Percentiles rank a stretch among this genome's conserved stretches.
phyloP scores from a whole-genome alignment of 2,888 invertebrate species.

The Icerya purchasi region DNA sequence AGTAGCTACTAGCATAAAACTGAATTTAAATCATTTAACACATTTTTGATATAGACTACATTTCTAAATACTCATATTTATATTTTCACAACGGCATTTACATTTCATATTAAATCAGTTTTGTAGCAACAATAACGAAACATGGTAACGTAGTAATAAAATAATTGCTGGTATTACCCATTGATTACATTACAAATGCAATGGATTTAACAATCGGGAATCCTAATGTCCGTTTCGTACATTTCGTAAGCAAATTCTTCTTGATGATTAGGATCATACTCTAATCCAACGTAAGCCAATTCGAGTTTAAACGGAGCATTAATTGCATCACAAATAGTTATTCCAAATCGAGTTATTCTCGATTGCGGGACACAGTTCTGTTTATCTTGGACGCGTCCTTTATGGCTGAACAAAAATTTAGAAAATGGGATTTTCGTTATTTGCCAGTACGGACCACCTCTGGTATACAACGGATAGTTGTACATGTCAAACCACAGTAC shows the following conservation, averaged over 20 bases:
- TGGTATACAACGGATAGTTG: constrained; percentile 66
- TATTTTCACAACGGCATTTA: too few relatives aligned
- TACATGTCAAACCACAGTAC: constrained; percentile 75
- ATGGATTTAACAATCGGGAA: constrained; percentile 41
- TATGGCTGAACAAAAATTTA: constrained; percentile 61
- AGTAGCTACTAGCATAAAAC: too few relatives aligned
- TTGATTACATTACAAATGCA: too few relatives aligned
- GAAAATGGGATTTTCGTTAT: constrained; percentile 78
- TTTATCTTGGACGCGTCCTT: constrained; percentile 67
- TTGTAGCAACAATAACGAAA: too few relatives aligned
- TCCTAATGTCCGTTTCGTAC: constrained; percentile 47
- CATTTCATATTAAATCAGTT: too few relatives aligned
- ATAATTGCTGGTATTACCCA: too few relatives aligned
- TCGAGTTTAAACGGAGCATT: constrained; percentile 73
- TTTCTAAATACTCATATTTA: too few relatives aligned
- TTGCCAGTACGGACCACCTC: constrained; percentile 99
- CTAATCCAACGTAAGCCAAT: constrained; percentile 77
- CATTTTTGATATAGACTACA: too few relatives aligned
- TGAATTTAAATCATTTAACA: too few relatives aligned
- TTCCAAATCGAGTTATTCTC: constrained; percentile 50
- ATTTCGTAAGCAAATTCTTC: constrained; percentile 89
- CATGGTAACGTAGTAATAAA: too few relatives aligned
- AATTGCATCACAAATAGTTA: constrained; percentile 57
- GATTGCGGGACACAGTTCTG: constrained; percentile 41
- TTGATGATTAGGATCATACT: constrained; percentile 51